A percentile compares a stretch with the other conserved stretches of the same genome.
Conservation (phyloP, 2,113 vertebrate species). For the Turdus rufiventris region DNA sequence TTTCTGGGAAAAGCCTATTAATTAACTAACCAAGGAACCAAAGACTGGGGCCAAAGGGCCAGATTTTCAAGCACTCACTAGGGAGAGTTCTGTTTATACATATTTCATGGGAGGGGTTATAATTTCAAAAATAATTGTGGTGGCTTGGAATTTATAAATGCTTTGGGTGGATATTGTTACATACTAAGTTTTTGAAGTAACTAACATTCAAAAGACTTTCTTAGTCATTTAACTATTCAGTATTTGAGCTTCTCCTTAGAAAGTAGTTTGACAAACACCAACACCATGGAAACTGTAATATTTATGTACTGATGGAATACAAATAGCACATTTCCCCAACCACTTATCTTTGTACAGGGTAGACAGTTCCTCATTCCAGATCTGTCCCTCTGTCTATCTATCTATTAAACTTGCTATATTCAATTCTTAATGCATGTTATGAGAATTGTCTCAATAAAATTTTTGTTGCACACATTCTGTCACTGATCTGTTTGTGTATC, state of each 20-base stretch:
- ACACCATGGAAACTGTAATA: constrained; percentile 62
- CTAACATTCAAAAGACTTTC: constrained; percentile 47
- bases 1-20: constrained; percentile 56
- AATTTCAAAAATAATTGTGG: constrained; percentile 68
- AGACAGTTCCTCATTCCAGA: constrained; percentile 56
- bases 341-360: neutral
- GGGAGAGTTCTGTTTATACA: constrained; percentile 63
- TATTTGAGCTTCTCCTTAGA: constrained; percentile 58
- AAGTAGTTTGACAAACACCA: constrained; percentile 53
- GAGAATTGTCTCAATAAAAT: neutral
- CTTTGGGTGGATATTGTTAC: constrained; percentile 61
- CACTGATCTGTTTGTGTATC: neutral
- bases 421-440: neutral
- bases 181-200: constrained; percentile 52
- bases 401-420: neutral
- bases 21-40: constrained; percentile 38
- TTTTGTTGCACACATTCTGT: neutral
- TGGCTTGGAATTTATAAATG: constrained; percentile 58
- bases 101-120: constrained; percentile 63
- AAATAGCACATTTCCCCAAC: constrained; percentile 34
- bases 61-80: constrained; percentile 44
- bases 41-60: constrained; percentile 43
- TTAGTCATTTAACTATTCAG: constrained; percentile 49
- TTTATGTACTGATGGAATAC: constrained; percentile 34
- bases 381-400: neutral